Base-by-base conservation (phyloP, 2,113 vertebrate genomes). In the Amphiprion percula region DNA sequence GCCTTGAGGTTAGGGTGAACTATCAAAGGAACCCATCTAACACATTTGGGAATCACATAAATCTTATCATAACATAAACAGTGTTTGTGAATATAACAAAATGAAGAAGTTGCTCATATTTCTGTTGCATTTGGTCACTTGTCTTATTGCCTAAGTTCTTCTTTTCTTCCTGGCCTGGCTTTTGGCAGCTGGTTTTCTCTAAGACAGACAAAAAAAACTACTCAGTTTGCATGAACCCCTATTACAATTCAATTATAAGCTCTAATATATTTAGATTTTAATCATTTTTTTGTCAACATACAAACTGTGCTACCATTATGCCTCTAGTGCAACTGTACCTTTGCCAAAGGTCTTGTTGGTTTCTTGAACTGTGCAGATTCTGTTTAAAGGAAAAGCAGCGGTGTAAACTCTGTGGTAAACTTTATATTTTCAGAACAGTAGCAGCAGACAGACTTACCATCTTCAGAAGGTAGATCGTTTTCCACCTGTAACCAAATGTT, bases 361-460 rank as follows among this genome's bases (percentile, higher is more conserved):
- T 92, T 90, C 87, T 95, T 95, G 86, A 95, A 95, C 78, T 94
- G 92, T 67, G 89, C 93, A 49, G 94, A 95, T 65, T 94, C 94
- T 95, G 84, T 75, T 83, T 39, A 73, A 85, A 77, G 11, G 11
- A 81, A 50, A 69, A 7, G 28, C 3, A 56, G 53, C 7, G 44
- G 17, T 65, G 1, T 82, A 61, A 73, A 71, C 0, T 50, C 21
- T 14, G 46, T 21, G 24, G 44, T 67, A 2, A 19, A 10, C 14
- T 28, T 19, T 17, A 19, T 2, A 26, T 10, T 81, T 37, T n/a
- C 21, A 19, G 14, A 49, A 10, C 2, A 50, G 19, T n/a, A 47
- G n/a, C 39, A 65, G 39, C 33, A 41, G 3, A 19, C 41, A 58
- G 1, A 70, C 88, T 67, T 78, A 94, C 95, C 94, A 1, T 93